Evolutionary conservation across 2,888 invertebrate species (phyloP), one percentile per base, ranked within the genome.

Genomic region (Entomobrya proxima): DNA sequence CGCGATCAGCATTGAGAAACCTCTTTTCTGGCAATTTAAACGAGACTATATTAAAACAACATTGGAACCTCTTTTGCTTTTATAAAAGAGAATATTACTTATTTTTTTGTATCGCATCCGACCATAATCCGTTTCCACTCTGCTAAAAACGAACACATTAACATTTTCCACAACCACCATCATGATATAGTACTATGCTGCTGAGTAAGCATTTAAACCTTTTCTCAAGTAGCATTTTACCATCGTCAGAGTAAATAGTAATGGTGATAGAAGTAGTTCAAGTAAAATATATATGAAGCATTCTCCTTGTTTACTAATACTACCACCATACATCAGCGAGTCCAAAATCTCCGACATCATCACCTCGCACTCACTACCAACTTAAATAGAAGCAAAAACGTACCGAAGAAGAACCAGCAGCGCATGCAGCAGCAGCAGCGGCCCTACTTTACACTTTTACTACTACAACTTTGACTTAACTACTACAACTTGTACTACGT

Each of bases 401-500:
- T 64, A 44, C 44, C 24, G 40, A 21, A 44, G 44, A 40, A 40
- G 13, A 40, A 40, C 24, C 40, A 69, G 15, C 37, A 64, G 18
- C n/a, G 13, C 61, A 30, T 6, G 21, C 37, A 67, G 13, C 7
- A 40, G 13, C 44, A 11, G 30, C 40, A 35, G 52, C 74, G 52
- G 35, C 1, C 15, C 50, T 35, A 52, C 72, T 30, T 30, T 67
- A 67, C 67, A 35, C 35, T 75, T 67, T 67, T 67, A 75, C 82
- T 64, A 77, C 47, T 61, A 82, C 75, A 35, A 74, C 55, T 74
- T 74, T 82, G 40, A 67, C 67, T 67, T 67, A 67, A 40, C 72
- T 85, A 50, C 64, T 84, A 85, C 80, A 76, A 78, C 81, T 80
- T 80, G 79, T 87, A 84, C 88, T 89, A 89, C 89, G 89, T 89